Conservation (phyloP, 2,113 vertebrate species). For the Theristicus caerulescens region DNA sequence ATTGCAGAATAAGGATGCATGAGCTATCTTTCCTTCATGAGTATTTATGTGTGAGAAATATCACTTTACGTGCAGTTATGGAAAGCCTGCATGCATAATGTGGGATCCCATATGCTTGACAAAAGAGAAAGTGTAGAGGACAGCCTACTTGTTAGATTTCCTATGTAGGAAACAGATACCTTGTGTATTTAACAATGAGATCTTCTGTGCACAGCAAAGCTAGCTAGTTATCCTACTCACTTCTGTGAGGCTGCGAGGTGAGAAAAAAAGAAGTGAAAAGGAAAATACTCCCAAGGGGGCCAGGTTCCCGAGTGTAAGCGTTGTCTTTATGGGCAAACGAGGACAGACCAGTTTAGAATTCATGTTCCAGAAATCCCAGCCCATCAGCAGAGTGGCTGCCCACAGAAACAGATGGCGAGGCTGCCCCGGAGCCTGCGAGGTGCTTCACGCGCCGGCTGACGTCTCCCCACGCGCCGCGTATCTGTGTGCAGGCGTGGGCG, state of each 20-base stretch:
- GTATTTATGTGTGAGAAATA: constrained; percentile 27
- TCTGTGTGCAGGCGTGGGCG: fast-evolving
- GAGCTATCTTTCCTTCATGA: constrained; percentile 13
- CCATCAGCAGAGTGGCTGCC: background rate
- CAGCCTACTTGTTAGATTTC: background rate
- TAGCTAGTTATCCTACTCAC: background rate
- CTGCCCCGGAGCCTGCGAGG: background rate
- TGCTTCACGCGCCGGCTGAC: fast-evolving
- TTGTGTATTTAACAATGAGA: background rate
- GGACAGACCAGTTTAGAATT: background rate
- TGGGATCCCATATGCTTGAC: constrained; percentile 26
- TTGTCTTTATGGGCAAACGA: background rate
- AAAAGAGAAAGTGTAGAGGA: background rate
- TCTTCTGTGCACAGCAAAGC: background rate
- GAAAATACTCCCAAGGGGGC: background rate
- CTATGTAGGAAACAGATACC: background rate
- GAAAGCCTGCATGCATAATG: constrained; percentile 15
- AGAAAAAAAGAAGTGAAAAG: background rate
- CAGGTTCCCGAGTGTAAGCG: background rate
- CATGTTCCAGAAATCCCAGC: background rate
- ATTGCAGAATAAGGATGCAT: constrained; percentile 1
- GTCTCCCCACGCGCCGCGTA: fast-evolving
- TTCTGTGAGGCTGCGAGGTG: background rate
- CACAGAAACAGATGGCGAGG: background rate
- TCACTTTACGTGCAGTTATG: background rate